A percentile compares a stretch with the other conserved stretches of the same genome.
These are phyloP conservation scores for Brachionus koreanus DNA, from an alignment of 1,140 invertebrate species.

Conservation along the genomic window DNA sequence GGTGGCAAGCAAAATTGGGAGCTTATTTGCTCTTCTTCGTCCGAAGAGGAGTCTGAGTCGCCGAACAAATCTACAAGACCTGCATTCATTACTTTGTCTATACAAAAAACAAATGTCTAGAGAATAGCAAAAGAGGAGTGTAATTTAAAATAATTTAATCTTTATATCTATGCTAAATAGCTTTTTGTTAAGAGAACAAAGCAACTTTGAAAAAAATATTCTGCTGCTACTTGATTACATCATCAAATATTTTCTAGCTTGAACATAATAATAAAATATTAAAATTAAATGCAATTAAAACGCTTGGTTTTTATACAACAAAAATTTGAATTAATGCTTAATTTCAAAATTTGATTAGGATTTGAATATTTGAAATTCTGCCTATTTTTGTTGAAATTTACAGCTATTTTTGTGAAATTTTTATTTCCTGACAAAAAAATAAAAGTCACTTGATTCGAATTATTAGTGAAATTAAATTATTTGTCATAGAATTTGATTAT, in stretches of 20 bases:
- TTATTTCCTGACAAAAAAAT: not conserved
- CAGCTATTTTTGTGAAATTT: not conserved
- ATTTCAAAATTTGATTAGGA: not conserved
- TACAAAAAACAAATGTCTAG: not conserved
- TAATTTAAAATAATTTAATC: not conserved
- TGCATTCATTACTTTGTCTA: slow-evolving; percentile 31
- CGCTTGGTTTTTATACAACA: not conserved
- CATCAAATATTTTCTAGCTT: not conserved
- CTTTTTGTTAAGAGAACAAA: not conserved
- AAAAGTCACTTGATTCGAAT: not conserved
- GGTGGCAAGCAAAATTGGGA: not conserved
- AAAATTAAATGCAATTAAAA: not conserved
- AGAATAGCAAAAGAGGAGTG: too few species aligned
- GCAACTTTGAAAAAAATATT: not conserved
- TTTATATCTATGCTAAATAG: not conserved
- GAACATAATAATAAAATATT: slow-evolving; percentile 1
- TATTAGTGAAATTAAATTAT: not conserved
- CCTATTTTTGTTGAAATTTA: not conserved
- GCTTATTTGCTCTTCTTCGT: slow-evolving; percentile 1
- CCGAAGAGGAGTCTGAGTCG: slow-evolving; percentile 8
- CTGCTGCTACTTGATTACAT: slow-evolving; percentile 1
- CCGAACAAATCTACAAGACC: slow-evolving; percentile 40
- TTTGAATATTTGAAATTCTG: not conserved
- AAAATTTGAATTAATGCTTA: not conserved
- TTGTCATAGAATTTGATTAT: not conserved